Percentiles rank a stretch among this genome's conserved stretches.
These are phyloP conservation scores for Nemotelus pantherinus DNA, from an alignment of 2,888 invertebrate genomes.

Conservation along the genomic window DNA sequence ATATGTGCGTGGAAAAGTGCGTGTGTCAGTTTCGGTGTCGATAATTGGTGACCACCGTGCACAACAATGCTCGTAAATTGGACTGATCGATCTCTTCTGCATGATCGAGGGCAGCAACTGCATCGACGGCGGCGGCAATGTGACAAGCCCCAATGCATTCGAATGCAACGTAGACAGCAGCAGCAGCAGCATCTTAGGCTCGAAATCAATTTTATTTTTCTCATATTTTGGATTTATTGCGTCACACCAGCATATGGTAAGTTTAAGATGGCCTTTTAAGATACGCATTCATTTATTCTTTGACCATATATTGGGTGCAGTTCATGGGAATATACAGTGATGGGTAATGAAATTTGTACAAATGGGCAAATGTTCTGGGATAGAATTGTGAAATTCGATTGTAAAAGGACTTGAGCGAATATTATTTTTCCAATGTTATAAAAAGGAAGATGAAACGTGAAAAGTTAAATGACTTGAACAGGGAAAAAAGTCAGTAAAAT, in stretches of 20 bases:
- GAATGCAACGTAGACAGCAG: neutral
- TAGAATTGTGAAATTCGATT: too few relatives aligned
- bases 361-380: neutral
- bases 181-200: conserved; percentile 31
- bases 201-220: conserved; percentile 43
- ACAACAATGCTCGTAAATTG: conserved; percentile 42
- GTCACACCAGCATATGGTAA: conserved; percentile 47
- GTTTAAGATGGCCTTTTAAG: conserved; percentile 13
- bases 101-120: neutral
- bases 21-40: conserved; percentile 21
- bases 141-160: neutral
- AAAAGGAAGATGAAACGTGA: too few relatives aligned
- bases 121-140: conserved; percentile 5
- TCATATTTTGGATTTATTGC: conserved; percentile 48
- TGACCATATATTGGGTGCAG: neutral
- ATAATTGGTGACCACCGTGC: conserved; percentile 39
- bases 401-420: too few relatives aligned
- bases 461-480: too few relatives aligned
- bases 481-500: too few relatives aligned
- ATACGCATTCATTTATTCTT: too few relatives aligned
- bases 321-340: neutral
- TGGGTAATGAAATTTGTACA: neutral
- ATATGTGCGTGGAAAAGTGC: too few relatives aligned
- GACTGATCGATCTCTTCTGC: conserved; percentile 31
- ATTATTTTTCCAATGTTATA: too few relatives aligned